Percentiles rank a stretch among this genome's conserved stretches.
phyloP scores from a whole-genome alignment of 1,140 invertebrate genomes.

The Pogonus chalceus region DNA sequence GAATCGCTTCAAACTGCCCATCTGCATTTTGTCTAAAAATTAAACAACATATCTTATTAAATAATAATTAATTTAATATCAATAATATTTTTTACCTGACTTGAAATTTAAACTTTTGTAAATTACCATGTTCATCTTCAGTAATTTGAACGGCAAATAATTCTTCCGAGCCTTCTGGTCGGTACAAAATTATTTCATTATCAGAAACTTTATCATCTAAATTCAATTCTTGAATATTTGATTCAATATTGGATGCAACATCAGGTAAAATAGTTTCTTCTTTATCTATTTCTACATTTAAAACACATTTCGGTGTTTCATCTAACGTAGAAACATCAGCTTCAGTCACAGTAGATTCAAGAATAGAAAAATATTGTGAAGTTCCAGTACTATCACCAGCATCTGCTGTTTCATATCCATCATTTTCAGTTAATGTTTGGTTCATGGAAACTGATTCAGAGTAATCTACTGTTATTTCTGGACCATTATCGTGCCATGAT shows the following conservation, averaged over 20 bases:
- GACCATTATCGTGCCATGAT: neutral
- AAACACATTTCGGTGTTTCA: neutral
- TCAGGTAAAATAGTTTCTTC: neutral
- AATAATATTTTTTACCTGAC: constrained; percentile 11
- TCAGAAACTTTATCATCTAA: neutral
- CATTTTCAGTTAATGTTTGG: neutral
- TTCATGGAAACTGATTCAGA: neutral
- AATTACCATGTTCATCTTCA: constrained; percentile 14
- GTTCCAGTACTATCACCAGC: neutral
- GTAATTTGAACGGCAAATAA: constrained; percentile 13
- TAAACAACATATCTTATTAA: neutral
- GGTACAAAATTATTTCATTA: constrained; percentile 2
- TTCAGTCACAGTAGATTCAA: neutral
- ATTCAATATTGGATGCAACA: neutral
- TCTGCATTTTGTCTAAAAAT: constrained; percentile 13
- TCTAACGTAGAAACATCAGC: neutral
- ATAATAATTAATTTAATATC: neutral
- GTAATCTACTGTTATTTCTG: neutral
- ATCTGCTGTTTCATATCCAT: neutral
- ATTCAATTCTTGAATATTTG: neutral
- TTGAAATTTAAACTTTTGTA: constrained; percentile 15
- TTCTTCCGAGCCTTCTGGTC: constrained; percentile 6
- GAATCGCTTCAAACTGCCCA: constrained; percentile 14
- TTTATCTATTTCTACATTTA: neutral
- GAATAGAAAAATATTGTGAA: constrained; percentile 1